phyloP scores from a whole-genome alignment of 2,797 vertebrate genomes.

The Champsocephalus esox region DNA sequence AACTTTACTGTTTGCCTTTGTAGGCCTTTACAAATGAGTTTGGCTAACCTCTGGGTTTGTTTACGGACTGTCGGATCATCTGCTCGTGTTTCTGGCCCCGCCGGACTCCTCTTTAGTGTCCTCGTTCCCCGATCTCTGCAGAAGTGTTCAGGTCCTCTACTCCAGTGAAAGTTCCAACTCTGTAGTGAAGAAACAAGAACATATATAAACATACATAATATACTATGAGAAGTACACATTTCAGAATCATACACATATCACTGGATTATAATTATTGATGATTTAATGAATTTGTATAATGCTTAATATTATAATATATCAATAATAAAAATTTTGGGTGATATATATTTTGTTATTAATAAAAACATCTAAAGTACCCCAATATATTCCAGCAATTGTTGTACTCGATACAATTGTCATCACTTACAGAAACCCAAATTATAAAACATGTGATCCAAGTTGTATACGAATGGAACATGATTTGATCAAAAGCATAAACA shows the following conservation, averaged over 20 bases:
- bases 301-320: neutral
- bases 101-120: neutral
- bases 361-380: neutral
- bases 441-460: neutral
- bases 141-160: too few relatives aligned
- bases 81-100: neutral
- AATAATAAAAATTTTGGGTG: too few relatives aligned
- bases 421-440: neutral
- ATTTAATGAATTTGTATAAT: too few relatives aligned
- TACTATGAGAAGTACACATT: neutral
- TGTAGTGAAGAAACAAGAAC: neutral
- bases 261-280: too few relatives aligned
- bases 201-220: neutral
- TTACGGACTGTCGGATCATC: neutral
- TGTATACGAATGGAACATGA: neutral
- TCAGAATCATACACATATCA: too few relatives aligned
- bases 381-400: neutral
- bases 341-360: too few relatives aligned
- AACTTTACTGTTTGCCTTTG: neutral
- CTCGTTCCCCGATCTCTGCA: slow-evolving; percentile 1
- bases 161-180: too few relatives aligned
- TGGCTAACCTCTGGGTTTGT: neutral
- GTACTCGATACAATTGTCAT: neutral
- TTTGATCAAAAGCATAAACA: neutral
- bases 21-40: neutral